Base-by-base conservation (phyloP, 2,797 vertebrate species). In the Apogon talboti region DNA sequence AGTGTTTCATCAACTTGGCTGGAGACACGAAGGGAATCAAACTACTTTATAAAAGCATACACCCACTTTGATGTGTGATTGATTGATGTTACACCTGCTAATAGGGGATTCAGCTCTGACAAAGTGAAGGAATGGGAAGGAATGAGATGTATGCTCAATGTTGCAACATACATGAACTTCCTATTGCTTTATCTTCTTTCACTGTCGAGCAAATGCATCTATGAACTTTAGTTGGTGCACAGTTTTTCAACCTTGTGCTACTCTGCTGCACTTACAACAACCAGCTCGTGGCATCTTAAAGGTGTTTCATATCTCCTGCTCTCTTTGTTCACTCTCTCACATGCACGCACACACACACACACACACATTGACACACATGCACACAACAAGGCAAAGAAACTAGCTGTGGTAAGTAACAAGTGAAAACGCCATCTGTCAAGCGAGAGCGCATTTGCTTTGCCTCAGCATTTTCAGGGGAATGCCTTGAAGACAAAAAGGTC, bases 401-500 rank as follows among this genome's bases (percentile, higher is more conserved):
- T 86, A 83, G 88, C 90, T 90, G 87, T 88, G 85, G 82, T 92
- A 92, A 92, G 91, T 92, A 93, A 92, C 92, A 91, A 93, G 92
- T 93, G 91, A 92, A 93, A 92, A 92, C 87, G 87, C 91, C 92
- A 92, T 93, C 92, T 93, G 93, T 92, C 91, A 92, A 86, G 89
- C 76, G 90, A 83, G 78, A 84, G 87, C 75, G 85, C 77, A 83
- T 92, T 93, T 93, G 88, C 82, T 87, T 89, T 62, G 87, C 88
- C 91, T 94, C 93, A 94, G 93, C 93, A 91, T 89, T 93, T 92
- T 87, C 85, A 75, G 88, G 86, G 87, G 88, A 92, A 92, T 86
- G 92, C 90, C 92, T 94, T 92, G 88, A 93, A 94, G 92, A 94
- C 91, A 93, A 92, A 93, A 93, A 90, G 82, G 87, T 91, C 89